Percentiles rank a stretch among this genome's conserved stretches.
phyloP scores from a whole-genome alignment of 2,888 invertebrate species.

The Malthinus flaveolus region DNA sequence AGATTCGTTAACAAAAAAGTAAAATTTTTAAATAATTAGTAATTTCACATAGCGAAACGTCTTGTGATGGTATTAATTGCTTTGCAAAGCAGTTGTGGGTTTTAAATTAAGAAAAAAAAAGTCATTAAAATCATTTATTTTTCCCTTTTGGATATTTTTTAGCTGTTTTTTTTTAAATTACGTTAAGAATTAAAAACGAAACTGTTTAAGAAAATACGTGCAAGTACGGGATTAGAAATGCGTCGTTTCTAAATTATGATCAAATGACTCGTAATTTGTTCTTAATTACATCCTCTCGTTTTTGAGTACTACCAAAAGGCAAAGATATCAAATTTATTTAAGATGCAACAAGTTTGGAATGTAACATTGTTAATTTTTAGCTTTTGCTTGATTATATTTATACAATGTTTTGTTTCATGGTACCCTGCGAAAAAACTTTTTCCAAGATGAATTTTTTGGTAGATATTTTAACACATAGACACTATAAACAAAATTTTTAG shows the following conservation, averaged over 20 bases:
- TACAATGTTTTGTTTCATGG: constrained; percentile 19
- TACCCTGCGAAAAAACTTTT: constrained; percentile 28
- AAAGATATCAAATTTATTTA: not conserved
- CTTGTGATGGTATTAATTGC: constrained; percentile 9
- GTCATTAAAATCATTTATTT: no score
- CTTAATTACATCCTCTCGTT: no score
- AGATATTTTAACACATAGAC: constrained; percentile 26
- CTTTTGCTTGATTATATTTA: constrained; percentile 21
- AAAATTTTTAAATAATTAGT: constrained; percentile 16
- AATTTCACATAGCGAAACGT: not conserved
- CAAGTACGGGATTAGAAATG: constrained; percentile 9
- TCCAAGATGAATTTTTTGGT: constrained; percentile 12
- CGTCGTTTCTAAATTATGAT: no score
- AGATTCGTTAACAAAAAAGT: constrained; percentile 6
- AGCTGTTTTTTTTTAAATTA: no score
- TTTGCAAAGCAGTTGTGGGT: no score
- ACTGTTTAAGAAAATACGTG: constrained; percentile 8
- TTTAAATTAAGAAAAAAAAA: no score
- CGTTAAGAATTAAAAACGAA: no score
- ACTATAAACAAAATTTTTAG: constrained; percentile 23
- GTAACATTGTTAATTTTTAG: constrained; percentile 1
- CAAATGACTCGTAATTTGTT: no score
- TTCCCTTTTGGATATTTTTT: no score
- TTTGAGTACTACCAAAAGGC: no score
- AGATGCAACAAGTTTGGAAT: constrained; percentile 1